Conservation (phyloP, 2,888 invertebrate genomes). For the Acanthosepion pharaonis region DNA sequence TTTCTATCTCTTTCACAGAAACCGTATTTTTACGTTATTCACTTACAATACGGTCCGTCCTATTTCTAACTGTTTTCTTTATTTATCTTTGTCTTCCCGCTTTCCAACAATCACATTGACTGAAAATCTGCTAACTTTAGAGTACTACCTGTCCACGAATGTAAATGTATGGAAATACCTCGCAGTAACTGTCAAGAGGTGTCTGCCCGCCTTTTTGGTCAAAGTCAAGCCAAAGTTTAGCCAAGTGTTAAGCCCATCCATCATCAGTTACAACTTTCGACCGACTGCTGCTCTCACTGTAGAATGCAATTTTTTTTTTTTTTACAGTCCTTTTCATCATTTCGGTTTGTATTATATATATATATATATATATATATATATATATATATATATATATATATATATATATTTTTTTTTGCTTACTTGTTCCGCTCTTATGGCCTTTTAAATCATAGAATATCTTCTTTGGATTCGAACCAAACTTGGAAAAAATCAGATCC, state of each 20-base stretch:
- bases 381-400: too few relatives aligned
- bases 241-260: constrained; percentile 7
- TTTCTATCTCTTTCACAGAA: too few relatives aligned
- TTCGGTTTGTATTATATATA: neutral
- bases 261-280: neutral
- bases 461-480: neutral
- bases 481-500: neutral
- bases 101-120: neutral
- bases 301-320: neutral
- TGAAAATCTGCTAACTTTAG: neutral
- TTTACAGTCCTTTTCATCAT: neutral
- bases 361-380: too few relatives aligned
- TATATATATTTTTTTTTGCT: too few relatives aligned
- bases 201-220: neutral
- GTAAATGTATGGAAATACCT: constrained; percentile 12
- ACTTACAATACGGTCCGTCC: too few relatives aligned
- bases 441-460: neutral
- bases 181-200: neutral
- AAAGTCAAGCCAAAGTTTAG: neutral
- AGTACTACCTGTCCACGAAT: neutral
- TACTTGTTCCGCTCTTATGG: neutral
- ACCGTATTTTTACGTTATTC: too few relatives aligned
- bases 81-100: neutral
- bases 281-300: neutral
- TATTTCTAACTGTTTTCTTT: neutral